phyloP scores from a whole-genome alignment of 2,113 vertebrate genomes.

The Macheiramphus alcinus region DNA sequence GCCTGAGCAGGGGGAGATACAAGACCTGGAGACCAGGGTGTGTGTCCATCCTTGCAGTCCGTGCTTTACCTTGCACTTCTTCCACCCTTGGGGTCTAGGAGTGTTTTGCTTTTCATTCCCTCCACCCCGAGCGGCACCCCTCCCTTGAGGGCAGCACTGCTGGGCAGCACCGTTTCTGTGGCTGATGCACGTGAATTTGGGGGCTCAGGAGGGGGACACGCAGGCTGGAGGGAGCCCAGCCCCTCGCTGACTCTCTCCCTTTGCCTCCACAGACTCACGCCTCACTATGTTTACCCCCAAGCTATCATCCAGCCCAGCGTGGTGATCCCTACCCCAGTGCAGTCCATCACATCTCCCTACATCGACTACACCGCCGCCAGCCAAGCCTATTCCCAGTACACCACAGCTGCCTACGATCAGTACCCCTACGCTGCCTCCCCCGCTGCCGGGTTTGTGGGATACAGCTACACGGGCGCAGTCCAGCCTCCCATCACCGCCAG shows the following conservation, averaged over 20 bases:
- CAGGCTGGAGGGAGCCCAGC: not conserved
- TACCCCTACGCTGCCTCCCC: constrained; percentile 91
- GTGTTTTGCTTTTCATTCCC: not conserved
- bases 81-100: not conserved
- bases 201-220: rapidly evolving
- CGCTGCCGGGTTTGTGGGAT: constrained; percentile 78
- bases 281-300: constrained; percentile 89
- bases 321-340: constrained; percentile 85
- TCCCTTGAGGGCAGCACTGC: not conserved
- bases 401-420: constrained; percentile 88
- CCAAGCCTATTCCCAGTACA: constrained; percentile 86
- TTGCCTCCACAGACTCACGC: constrained; percentile 80
- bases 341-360: constrained; percentile 84
- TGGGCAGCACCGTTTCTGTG: not conserved
- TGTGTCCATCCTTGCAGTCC: not conserved
- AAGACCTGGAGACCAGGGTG: rapidly evolving
- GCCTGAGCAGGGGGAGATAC: not conserved
- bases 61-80: not conserved
- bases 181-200: rapidly evolving
- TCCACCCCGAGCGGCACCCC: not conserved
- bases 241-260: not conserved
- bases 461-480: constrained; percentile 79
- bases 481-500: constrained; percentile 73
- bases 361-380: constrained; percentile 84
- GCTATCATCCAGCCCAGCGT: constrained; percentile 88